These are phyloP conservation scores for Gastrophryne carolinensis DNA, from an alignment of 2,797 vertebrate genomes.

Conservation along the genomic window DNA sequence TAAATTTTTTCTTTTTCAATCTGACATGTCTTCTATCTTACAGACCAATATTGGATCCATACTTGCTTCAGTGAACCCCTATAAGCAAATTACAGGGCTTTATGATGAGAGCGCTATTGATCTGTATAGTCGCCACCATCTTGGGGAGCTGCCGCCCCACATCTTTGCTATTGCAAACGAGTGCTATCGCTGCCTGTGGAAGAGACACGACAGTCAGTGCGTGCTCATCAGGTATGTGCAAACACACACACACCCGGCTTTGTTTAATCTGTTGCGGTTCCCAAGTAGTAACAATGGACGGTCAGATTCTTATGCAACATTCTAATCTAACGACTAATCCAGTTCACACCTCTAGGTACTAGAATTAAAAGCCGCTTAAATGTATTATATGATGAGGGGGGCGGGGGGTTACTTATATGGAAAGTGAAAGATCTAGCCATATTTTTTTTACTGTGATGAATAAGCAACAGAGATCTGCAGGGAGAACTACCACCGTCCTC, in stretches of 20 bases:
- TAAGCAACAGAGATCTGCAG: too few species aligned
- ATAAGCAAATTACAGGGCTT: slow-evolving; percentile 80
- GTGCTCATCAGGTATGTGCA: slow-evolving; percentile 84
- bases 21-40: background rate
- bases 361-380: too few species aligned
- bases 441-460: too few species aligned
- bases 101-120: slow-evolving; percentile 77
- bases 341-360: too few species aligned
- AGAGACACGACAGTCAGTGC: slow-evolving; percentile 90
- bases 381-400: too few species aligned
- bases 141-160: slow-evolving; percentile 89
- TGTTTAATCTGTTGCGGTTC: background rate
- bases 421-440: too few species aligned
- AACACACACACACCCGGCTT: background rate
- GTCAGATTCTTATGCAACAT: too few species aligned
- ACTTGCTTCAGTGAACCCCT: slow-evolving; percentile 88
- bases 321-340: too few species aligned
- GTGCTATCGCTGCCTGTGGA: slow-evolving; percentile 93
- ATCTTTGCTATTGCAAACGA: slow-evolving; percentile 90
- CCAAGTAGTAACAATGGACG: too few species aligned
- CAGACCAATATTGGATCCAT: slow-evolving; percentile 93
- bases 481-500: too few species aligned
- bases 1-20: too few species aligned
- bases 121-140: slow-evolving; percentile 82
- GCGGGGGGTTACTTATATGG: too few species aligned